Base-by-base conservation (phyloP, 2,797 vertebrate genomes). In the Chelon auratus region DNA sequence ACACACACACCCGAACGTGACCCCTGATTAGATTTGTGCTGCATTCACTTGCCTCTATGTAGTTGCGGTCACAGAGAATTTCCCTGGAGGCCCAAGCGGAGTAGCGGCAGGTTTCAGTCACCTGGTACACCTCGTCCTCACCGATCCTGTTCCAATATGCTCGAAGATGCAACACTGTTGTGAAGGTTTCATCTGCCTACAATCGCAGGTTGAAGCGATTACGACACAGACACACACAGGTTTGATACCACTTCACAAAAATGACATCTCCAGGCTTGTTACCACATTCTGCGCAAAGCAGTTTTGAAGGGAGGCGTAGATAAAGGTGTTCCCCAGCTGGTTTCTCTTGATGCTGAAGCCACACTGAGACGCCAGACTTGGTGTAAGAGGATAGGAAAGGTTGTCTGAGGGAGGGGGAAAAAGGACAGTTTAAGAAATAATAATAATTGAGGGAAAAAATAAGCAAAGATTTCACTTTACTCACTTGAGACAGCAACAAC, bases 21-120 rank as follows among this genome's bases (percentile, higher is more conserved):
- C 66, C 50, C 2, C 18, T 2, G 2, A 18, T 33, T 1, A 18
- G 17, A 24, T 40, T 13, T 37, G 15, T 54, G 26, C 64, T 62
- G 58, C 33, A 8, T 55, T 75, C 68, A 85, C 92, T 84, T 86
- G 93, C 95, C 92, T 96, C 94, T 94, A 95, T 94, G 54, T 92
- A 96, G 74, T 92, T 93, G 24, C 9, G 79, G 67, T 91, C 89
- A 81, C 95, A 96, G 10, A 93, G 0, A 0, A 96, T 81, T 78
- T 96, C 95, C 36, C 95, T 92, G 0, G 82, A 90, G 56, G 86
- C 90, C 94, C 90, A 93, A 0, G 4, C 13, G 2, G 53, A 9
- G n/a, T 93, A 93, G 1, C 0, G 60, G 61, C 95, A 96, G 15
- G 88, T 94, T 61, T 93, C 60, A 9, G 47, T 82, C 80, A 93